Evolutionary conservation across 2,113 vertebrate genomes (phyloP).

Genomic region (Microcebus murinus): DNA sequence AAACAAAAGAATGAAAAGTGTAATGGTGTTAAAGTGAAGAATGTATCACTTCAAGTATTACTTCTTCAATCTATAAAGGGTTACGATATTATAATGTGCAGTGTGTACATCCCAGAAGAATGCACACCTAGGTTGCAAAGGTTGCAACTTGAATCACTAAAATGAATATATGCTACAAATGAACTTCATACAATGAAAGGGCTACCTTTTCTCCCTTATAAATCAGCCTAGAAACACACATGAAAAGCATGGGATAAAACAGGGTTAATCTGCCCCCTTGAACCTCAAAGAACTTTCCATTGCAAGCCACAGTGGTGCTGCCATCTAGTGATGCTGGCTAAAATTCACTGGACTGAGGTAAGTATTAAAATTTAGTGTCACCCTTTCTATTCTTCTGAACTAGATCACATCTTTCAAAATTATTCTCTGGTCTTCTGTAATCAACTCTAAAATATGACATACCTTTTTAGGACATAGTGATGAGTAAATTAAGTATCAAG

Average conservation of each 20-base stretch:
- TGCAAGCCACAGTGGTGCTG: background rate
- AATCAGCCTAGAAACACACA: background rate
- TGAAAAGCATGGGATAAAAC: background rate
- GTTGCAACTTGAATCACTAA: background rate
- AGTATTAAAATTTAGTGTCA: background rate
- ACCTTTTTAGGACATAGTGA: background rate
- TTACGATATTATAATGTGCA: background rate
- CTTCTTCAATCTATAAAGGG: background rate
- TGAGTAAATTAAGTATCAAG: background rate
- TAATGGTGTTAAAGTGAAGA: conserved; percentile 66
- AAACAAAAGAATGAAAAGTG: conserved; percentile 69
- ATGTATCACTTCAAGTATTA: background rate
- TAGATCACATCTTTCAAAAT: background rate
- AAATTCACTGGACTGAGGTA: background rate
- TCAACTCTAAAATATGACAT: background rate
- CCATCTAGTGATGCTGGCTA: background rate
- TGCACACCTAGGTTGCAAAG: background rate
- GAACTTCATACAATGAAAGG: background rate
- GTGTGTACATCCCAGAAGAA: background rate
- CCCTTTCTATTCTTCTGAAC: background rate
- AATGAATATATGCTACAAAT: background rate
- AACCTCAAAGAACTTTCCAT: no score
- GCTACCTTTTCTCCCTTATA: background rate
- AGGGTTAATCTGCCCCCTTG: background rate
- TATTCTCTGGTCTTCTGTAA: background rate